Evolutionary conservation across 2,888 invertebrate genomes (phyloP).

Genomic region (Clepsis dumicolana): DNA sequence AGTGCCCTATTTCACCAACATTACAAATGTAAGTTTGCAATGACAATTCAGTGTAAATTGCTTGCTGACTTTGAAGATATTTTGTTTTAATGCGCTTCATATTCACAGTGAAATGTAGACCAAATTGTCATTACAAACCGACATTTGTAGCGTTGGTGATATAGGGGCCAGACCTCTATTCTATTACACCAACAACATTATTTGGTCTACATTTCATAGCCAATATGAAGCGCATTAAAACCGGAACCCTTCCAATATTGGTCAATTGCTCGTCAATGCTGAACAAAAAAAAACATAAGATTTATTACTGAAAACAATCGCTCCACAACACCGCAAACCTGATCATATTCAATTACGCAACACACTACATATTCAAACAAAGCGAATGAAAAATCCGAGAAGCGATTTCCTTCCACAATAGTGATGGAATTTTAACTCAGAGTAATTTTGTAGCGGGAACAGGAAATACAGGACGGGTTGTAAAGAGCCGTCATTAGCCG

Average conservation of each 20-base stretch:
- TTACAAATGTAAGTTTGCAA: no score
- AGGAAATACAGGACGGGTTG: constrained; percentile 42
- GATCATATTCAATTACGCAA: constrained; percentile 37
- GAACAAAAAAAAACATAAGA: neutral
- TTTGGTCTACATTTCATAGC: no score
- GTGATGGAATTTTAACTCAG: constrained; percentile 43
- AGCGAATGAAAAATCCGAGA: constrained; percentile 44
- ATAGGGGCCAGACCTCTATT: no score
- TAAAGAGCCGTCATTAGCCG: constrained; percentile 40
- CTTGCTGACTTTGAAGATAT: no score
- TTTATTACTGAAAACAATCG: neutral
- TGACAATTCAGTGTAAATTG: no score
- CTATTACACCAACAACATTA: no score
- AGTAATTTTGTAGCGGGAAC: constrained; percentile 40
- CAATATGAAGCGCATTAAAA: no score
- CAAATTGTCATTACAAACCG: no score
- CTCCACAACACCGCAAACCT: constrained; percentile 24
- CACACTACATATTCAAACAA: constrained; percentile 43
- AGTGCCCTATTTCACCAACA: no score
- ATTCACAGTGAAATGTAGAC: no score
- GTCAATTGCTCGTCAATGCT: neutral
- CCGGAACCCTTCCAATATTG: neutral
- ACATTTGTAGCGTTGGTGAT: no score
- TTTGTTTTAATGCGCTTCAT: no score
- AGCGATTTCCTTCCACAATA: constrained; percentile 43